Conservation (phyloP, 2,113 vertebrate genomes). For the Sorex araneus region DNA sequence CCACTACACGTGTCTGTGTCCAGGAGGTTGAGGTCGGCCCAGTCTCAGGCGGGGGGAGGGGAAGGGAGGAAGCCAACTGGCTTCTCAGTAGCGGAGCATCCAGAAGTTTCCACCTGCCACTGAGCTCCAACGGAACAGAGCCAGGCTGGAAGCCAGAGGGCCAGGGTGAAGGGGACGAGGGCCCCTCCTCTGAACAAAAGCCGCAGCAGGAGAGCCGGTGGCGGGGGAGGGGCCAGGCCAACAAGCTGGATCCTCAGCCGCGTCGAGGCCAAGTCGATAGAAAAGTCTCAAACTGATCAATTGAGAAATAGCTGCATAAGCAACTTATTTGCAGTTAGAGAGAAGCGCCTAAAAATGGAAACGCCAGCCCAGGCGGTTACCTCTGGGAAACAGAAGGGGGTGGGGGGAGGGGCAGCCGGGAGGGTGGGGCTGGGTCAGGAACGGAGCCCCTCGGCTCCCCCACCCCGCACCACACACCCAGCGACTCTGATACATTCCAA, state of each 20-base stretch:
- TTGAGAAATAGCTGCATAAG: constrained; percentile 67
- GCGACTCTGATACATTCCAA: background rate
- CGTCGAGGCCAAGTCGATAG: constrained; percentile 60
- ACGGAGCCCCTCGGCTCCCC: background rate
- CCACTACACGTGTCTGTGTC: too few species aligned
- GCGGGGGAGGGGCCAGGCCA: background rate
- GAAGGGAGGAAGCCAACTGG: background rate
- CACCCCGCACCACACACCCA: too few species aligned
- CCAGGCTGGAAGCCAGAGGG: background rate
- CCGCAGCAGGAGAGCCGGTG: background rate
- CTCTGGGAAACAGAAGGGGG: background rate
- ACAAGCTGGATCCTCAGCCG: constrained; percentile 12
- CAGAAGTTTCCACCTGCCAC: background rate
- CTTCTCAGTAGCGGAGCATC: background rate
- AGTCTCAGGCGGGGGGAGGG: background rate
- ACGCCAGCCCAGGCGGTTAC: constrained; percentile 15
- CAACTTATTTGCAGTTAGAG: constrained; percentile 60
- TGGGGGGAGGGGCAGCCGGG: background rate
- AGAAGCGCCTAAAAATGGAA: constrained; percentile 75
- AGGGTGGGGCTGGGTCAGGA: background rate
- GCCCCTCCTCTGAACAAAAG: constrained; percentile 20
- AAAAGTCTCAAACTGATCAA: constrained; percentile 74
- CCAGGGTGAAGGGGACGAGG: rapidly evolving
- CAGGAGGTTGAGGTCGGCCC: background rate
- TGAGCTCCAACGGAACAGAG: background rate